Evolutionary conservation across 2,113 vertebrate species (phyloP).

Genomic region (Phocoena phocoena): DNA sequence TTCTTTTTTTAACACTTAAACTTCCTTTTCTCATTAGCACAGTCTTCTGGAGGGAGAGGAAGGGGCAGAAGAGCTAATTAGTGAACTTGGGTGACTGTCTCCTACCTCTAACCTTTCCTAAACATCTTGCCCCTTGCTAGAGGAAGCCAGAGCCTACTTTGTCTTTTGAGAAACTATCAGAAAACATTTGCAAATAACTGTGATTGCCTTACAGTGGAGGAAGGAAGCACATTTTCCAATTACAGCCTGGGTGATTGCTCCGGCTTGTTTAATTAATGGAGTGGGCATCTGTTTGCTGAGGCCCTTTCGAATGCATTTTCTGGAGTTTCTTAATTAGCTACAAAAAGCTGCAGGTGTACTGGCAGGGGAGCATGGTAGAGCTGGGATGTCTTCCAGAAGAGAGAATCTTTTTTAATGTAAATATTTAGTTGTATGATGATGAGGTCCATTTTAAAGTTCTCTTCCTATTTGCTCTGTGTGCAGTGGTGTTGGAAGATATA

Average conservation of each 20-base stretch:
- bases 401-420: conserved; percentile 74
- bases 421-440: conserved; percentile 81
- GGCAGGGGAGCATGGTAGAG: conserved; percentile 70
- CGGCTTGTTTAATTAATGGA: conserved; percentile 70
- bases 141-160: conserved; percentile 42
- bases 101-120: conserved; percentile 37
- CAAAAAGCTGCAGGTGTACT: conserved; percentile 85
- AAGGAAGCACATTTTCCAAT: conserved; percentile 70
- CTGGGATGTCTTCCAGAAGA: conserved; percentile 81
- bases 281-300: conserved; percentile 73
- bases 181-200: conserved; percentile 68
- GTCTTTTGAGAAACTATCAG: conserved; percentile 64
- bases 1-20: neutral
- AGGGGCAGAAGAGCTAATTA: conserved; percentile 54
- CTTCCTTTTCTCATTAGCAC: conserved; percentile 50
- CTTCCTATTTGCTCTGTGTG: conserved; percentile 38
- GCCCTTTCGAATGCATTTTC: conserved; percentile 76
- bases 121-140: conserved; percentile 39
- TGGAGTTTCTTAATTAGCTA: conserved; percentile 83
- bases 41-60: conserved; percentile 17
- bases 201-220: conserved; percentile 60
- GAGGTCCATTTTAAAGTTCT: conserved; percentile 69
- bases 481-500: conserved; percentile 66
- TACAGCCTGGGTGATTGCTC: conserved; percentile 55
- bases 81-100: conserved; percentile 2